Evolutionary conservation across 2,113 vertebrate genomes (phyloP).

Genomic region (Perccottus glenii): DNA sequence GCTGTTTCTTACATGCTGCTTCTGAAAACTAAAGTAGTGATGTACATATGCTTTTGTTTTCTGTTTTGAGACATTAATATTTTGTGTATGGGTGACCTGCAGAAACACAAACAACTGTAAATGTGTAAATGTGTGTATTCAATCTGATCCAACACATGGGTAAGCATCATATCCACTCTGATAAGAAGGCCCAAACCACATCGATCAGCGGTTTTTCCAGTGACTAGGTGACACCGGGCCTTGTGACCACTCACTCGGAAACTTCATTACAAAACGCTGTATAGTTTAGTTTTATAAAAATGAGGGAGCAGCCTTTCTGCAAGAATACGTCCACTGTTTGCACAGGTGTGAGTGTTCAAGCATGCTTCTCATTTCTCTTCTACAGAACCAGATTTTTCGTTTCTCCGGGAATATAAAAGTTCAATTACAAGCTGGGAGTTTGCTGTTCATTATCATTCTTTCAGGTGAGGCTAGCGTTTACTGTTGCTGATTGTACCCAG

Average conservation of each 20-base stretch:
- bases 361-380: conserved; percentile 17
- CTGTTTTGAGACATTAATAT: too few species aligned
- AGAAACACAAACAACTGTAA: not conserved
- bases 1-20: too few species aligned
- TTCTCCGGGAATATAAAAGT: not conserved
- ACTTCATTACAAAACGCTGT: conserved; percentile 71
- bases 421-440: not conserved
- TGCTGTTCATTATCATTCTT: conserved; percentile 4
- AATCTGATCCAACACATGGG: conserved; percentile 43
- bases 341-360: conserved; percentile 82
- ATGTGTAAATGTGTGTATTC: conserved; percentile 13
- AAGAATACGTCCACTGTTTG: conserved; percentile 72
- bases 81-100: not conserved
- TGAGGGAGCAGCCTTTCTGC: conserved; percentile 72
- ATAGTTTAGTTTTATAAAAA: conserved; percentile 70
- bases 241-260: conserved; percentile 75
- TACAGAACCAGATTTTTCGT: not conserved
- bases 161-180: conserved; percentile 78
- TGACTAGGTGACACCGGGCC: conserved; percentile 48
- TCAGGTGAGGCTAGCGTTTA: not conserved
- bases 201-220: conserved; percentile 62
- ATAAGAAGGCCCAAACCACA: conserved; percentile 76
- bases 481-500: not conserved
- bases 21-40: too few species aligned
- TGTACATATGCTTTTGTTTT: too few species aligned